These are phyloP conservation scores for Drosophila rufa DNA, from an alignment of 1,140 invertebrate genomes.

Conservation along the genomic window DNA sequence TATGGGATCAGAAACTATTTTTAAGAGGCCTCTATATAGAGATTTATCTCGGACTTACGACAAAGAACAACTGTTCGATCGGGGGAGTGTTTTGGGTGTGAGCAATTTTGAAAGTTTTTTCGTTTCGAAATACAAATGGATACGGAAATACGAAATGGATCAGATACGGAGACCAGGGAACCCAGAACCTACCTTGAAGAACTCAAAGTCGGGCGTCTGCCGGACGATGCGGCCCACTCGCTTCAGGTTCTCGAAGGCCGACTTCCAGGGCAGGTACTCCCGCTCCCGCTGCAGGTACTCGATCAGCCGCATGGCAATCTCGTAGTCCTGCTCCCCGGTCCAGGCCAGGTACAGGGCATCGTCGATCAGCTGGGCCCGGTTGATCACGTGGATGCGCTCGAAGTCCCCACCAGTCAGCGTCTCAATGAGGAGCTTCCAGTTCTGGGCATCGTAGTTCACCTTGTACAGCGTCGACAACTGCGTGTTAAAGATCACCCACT, in stretches of 20 bases:
- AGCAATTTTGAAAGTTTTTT: slow-evolving; percentile 49
- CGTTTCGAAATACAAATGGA: slow-evolving; percentile 62
- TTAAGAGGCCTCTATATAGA: not conserved
- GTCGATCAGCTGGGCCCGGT: slow-evolving; percentile 92
- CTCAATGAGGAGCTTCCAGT: slow-evolving; percentile 88
- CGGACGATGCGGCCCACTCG: slow-evolving; percentile 86
- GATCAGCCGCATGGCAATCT: slow-evolving; percentile 87
- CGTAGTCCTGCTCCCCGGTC: slow-evolving; percentile 89
- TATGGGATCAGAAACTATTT: not conserved
- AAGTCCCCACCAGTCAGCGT: slow-evolving; percentile 87
- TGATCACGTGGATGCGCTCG: slow-evolving; percentile 88
- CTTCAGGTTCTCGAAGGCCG: slow-evolving; percentile 87
- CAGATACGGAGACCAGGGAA: not conserved
- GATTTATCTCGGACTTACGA: slow-evolving; percentile 57
- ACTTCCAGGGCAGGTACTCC: slow-evolving; percentile 89
- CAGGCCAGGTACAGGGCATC: slow-evolving; percentile 92
- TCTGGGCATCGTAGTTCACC: slow-evolving; percentile 90
- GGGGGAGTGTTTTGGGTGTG: slow-evolving; percentile 28
- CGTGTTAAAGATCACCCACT: slow-evolving; percentile 89
- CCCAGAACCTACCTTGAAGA: slow-evolving; percentile 86
- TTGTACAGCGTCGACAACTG: slow-evolving; percentile 89
- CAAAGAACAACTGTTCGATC: slow-evolving; percentile 67
- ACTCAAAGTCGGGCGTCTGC: slow-evolving; percentile 86
- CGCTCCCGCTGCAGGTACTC: slow-evolving; percentile 89
- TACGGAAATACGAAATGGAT: too few relatives aligned